Evolutionary conservation across 2,797 vertebrate genomes (phyloP).

Genomic region (Premnoplex brunnescens): DNA sequence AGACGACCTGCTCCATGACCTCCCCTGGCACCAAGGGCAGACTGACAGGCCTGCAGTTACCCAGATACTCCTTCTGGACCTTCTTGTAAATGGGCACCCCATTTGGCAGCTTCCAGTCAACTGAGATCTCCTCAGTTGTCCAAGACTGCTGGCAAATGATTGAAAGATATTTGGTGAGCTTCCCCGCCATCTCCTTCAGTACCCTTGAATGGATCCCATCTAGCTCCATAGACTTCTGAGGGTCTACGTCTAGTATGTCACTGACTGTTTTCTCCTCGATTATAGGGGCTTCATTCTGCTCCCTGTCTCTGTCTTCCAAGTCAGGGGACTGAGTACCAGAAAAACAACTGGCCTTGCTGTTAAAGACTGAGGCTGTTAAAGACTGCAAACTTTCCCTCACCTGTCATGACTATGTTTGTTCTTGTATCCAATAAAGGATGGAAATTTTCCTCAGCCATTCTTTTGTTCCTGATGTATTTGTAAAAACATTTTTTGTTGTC

Average conservation of each 20-base stretch:
- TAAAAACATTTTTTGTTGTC: background rate
- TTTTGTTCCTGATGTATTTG: background rate
- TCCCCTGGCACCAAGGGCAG: background rate
- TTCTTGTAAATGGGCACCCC: background rate
- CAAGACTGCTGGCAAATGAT: background rate
- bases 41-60: background rate
- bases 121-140: background rate
- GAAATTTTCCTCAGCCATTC: background rate
- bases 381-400: background rate
- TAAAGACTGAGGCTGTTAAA: background rate
- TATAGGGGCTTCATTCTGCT: background rate
- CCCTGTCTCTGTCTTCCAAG: background rate
- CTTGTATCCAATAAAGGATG: background rate
- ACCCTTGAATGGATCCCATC: background rate
- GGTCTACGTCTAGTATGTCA: background rate
- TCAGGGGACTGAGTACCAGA: background rate
- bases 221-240: background rate
- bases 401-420: background rate
- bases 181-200: background rate
- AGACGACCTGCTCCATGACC: background rate
- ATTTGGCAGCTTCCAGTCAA: background rate
- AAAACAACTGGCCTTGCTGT: background rate
- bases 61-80: background rate
- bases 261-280: background rate
- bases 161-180: background rate